Conservation (phyloP, 2,888 invertebrate genomes). For the Drosophila mimica region DNA sequence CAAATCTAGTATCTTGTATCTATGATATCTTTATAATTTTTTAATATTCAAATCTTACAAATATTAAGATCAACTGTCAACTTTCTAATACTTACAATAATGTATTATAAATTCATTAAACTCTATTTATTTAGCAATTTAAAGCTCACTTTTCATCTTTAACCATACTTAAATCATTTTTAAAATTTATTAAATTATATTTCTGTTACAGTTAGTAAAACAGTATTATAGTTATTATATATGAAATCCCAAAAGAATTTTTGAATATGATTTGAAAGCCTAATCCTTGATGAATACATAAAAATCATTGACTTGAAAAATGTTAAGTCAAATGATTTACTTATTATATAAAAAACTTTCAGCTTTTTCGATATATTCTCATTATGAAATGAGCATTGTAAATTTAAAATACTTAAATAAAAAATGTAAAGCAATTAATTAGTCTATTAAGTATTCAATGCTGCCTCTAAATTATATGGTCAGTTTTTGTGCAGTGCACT, state of each 20-base stretch:
- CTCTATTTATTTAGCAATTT: neutral
- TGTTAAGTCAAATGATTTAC: neutral
- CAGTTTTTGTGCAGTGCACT: conserved; percentile 57
- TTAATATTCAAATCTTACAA: too few relatives aligned
- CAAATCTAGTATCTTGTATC: too few relatives aligned
- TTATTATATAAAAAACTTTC: too few relatives aligned
- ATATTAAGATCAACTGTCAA: neutral
- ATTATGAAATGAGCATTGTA: neutral
- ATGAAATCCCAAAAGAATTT: neutral
- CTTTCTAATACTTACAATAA: neutral
- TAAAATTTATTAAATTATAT: rapidly evolving
- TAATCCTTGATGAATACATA: neutral
- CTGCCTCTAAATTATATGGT: neutral
- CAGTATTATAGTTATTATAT: neutral
- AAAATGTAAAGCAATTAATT: neutral
- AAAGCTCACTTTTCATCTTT: neutral
- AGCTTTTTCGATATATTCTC: neutral
- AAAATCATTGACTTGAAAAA: neutral
- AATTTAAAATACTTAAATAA: neutral
- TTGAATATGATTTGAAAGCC: rapidly evolving
- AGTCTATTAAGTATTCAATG: neutral
- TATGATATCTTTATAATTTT: too few relatives aligned
- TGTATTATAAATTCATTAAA: rapidly evolving
- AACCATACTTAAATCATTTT: neutral
- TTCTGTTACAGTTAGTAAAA: neutral